A percentile compares a stretch with the other conserved stretches of the same genome.
Conservation (phyloP, 2,797 vertebrate species). For the Nothura maculosa region DNA sequence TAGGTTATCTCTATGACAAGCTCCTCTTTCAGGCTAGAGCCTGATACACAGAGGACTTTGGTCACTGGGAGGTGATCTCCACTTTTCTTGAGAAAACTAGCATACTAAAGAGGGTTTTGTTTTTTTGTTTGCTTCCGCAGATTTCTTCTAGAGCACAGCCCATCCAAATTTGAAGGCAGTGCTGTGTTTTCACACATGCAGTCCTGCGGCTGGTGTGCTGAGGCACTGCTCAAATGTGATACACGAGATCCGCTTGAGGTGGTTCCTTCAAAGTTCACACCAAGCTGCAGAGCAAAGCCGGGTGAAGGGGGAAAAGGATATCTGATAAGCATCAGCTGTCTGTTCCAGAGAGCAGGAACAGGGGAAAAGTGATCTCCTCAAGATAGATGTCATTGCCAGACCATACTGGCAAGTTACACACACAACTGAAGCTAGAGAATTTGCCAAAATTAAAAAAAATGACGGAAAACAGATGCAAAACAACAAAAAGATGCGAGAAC, state of each 20-base stretch:
- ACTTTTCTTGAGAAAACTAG: neutral
- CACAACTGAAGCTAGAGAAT: neutral
- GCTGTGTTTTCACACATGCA: neutral
- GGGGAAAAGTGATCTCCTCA: neutral
- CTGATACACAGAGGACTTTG: neutral
- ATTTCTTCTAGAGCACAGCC: neutral
- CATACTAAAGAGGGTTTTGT: neutral
- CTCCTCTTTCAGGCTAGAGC: neutral
- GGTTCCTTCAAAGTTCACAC: slow-evolving; percentile 27
- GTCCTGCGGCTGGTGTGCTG: neutral
- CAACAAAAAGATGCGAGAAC: slow-evolving; percentile 46
- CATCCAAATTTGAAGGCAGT: neutral
- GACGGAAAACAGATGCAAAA: slow-evolving; percentile 25
- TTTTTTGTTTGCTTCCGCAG: neutral
- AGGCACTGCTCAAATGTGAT: neutral
- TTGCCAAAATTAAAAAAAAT: neutral
- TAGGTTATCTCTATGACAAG: rapidly evolving
- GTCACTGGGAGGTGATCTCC: neutral
- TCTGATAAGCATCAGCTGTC: slow-evolving; percentile 24
- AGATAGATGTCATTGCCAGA: slow-evolving; percentile 32
- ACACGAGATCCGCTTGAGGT: neutral
- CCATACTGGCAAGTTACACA: slow-evolving; percentile 8
- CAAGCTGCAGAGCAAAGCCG: slow-evolving; percentile 27
- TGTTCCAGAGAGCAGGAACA: neutral
- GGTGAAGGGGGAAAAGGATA: neutral